Evolutionary conservation across 1,140 invertebrate genomes (phyloP), one percentile per base, ranked within the genome.

Genomic region (Stenopsyche tienmushanensis): DNA sequence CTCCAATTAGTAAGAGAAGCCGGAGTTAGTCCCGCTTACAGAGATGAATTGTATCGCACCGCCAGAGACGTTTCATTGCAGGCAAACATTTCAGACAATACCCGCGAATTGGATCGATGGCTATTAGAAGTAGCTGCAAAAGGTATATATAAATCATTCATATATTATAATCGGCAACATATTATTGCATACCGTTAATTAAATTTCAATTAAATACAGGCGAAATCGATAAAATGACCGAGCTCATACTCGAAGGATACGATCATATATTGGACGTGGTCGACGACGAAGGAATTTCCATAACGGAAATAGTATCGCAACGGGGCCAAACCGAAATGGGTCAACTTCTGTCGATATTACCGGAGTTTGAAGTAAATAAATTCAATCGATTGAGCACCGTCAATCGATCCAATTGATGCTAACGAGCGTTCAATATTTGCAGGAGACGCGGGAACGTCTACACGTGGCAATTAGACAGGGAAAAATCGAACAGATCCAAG

Each of bases 21-120:
- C 0, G 86, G 88, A 66, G 85, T 91, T 13, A 92, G 90, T 72
- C 78, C 94, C 29, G 89, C 85, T 0, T 89, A 85, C 67, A 82
- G 93, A 45, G 93, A 97, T 75, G 87, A 89, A 71, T 73, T 91
- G 0, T 93, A 94, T 75, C 83, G 90, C 42, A 97, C 93, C 1
- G 89, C 92, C 0, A 80, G 93, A 59, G 94, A 97, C 74, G 88
- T 96, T 10, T 93, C 92, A 0, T 82, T 88, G 47, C 86, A 91
- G 71, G 85, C 88, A 0, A 87, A 88, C 67, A 84, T 93, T 15
- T 78, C 80, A 0, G 90, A 93, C 49, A 96, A 96, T 74, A 86
- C 92, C 0, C 78, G 82, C 0, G 88, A 91, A 69, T 92, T 96
- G 58, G 93, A 96, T 82, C 84, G 85, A 72, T 93, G 84, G 77